Conservation (phyloP, 1,140 invertebrate genomes). For the Neoseiulus cucumeris region DNA sequence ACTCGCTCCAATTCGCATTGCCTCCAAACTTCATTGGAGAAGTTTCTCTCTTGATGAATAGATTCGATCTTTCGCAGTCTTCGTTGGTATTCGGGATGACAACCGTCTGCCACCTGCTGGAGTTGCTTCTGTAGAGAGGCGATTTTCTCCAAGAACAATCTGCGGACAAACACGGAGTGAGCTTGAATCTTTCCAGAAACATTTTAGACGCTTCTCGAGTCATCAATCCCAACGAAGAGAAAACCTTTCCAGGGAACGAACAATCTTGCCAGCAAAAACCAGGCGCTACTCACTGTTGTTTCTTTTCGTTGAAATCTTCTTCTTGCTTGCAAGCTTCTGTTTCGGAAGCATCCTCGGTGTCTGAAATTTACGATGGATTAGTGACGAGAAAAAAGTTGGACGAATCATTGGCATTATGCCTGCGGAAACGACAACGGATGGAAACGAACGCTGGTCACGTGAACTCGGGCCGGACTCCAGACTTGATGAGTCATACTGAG, state of each 20-base stretch:
- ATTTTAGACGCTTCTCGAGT: too few species aligned
- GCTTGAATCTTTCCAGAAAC: too few species aligned
- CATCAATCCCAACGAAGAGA: too few species aligned
- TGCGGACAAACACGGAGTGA: constrained; percentile 23
- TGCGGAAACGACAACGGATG: too few species aligned
- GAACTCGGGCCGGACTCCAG: too few species aligned
- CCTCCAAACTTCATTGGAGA: constrained; percentile 58
- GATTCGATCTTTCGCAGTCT: constrained; percentile 59
- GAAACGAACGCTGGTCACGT: too few species aligned
- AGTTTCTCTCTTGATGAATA: constrained; percentile 50
- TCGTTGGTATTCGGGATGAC: constrained; percentile 62
- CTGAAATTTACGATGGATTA: constrained; percentile 30
- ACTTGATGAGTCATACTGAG: too few species aligned
- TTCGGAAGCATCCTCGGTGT: constrained; percentile 49
- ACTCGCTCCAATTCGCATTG: constrained; percentile 44
- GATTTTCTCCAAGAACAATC: constrained; percentile 83
- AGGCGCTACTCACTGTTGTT: constrained; percentile 54
- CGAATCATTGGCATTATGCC: too few species aligned
- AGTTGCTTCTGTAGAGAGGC: constrained; percentile 68
- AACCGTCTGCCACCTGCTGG: constrained; percentile 62
- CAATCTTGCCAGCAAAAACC: too few species aligned
- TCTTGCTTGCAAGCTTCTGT: constrained; percentile 62
- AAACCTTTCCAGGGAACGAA: too few species aligned
- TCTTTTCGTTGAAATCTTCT: constrained; percentile 52
- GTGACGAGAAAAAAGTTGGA: too few species aligned